Evolutionary conservation across 2,888 invertebrate species (phyloP), one percentile per base, ranked within the genome.

Genomic region (Polyommatus iphigenia): DNA sequence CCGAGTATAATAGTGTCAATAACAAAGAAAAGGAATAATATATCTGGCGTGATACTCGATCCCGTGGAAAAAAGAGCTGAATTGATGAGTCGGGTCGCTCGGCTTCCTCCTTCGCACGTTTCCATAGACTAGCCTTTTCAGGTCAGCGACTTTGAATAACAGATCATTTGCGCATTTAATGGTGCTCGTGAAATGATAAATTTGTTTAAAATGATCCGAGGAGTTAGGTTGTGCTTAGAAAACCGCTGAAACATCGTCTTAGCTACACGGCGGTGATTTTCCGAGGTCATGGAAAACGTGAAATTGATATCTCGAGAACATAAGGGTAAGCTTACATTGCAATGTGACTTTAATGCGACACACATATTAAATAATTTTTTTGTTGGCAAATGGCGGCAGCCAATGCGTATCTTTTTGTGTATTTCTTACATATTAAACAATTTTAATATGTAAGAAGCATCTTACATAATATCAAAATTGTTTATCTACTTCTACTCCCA

Each of bases 61-160:
- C 83, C 84, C 82, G 83, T 82, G 79, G 87, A 83, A 87, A 88
- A 88, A 86, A 87, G 83, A 83, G 80, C 82, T 82, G 84, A 85
- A 85, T 85, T 85, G 84, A 86, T 85, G 84, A 83, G 81, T 78
- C 57, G 75, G 80, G 79, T 71, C 77, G 79, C 73, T n/a, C 54
- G 77, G 76, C 79, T 79, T 78, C 78, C 73, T 76, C 78, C 76
- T 78, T 78, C 78, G 78, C 80, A 79, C 79, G 80, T 78, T 81
- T 81, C 81, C 79, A 80, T 79, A 79, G 57, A 20, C 72, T 78
- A 78, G 79, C 62, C 76, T 73, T 79, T 79, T 78, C 76, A 62
- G 62, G 78, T 78, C 78, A 76, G 24, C 29, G 50, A 24, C 75
- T 10, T 13, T 75, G 75, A 50, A 50, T 75, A 18, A 75, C 75